Evolutionary conservation across 2,113 vertebrate genomes (phyloP).

Genomic region (Pardalotus punctatus): DNA sequence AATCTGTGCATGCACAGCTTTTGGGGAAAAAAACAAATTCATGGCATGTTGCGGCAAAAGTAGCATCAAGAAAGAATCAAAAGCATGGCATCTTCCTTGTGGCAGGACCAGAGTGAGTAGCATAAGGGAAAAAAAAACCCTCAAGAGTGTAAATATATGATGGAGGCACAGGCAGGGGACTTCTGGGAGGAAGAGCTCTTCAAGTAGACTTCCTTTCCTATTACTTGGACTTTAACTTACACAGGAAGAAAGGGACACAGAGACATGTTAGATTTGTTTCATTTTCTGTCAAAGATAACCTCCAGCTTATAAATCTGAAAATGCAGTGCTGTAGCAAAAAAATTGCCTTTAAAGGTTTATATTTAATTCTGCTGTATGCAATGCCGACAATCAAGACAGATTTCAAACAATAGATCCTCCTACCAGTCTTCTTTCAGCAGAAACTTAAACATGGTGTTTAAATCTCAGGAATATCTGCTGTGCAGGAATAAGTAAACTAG

Average conservation of each 20-base stretch:
- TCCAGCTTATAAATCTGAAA: background rate
- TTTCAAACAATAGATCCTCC: background rate
- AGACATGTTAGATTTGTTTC: background rate
- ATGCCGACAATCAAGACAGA: background rate
- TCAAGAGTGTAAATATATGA: background rate
- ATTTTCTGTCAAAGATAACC: background rate
- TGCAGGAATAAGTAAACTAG: background rate
- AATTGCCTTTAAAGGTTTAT: background rate
- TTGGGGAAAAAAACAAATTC: background rate
- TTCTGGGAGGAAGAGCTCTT: background rate
- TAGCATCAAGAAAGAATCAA: background rate
- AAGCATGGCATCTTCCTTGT: background rate
- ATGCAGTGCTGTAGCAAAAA: background rate
- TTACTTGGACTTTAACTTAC: background rate
- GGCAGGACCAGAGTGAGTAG: rapidly evolving
- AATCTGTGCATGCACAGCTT: background rate
- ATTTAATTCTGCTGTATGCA: background rate
- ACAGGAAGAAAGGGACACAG: background rate
- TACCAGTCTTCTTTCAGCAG: background rate
- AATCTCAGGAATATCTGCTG: background rate
- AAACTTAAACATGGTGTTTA: background rate
- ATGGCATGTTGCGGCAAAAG: background rate
- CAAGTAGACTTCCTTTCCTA: background rate
- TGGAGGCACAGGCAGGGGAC: background rate
- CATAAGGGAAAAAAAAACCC: background rate